A percentile compares a stretch with the other conserved stretches of the same genome.
These are phyloP conservation scores for Galagoides demidoff DNA, from an alignment of 2,797 vertebrate species.

Conservation along the genomic window DNA sequence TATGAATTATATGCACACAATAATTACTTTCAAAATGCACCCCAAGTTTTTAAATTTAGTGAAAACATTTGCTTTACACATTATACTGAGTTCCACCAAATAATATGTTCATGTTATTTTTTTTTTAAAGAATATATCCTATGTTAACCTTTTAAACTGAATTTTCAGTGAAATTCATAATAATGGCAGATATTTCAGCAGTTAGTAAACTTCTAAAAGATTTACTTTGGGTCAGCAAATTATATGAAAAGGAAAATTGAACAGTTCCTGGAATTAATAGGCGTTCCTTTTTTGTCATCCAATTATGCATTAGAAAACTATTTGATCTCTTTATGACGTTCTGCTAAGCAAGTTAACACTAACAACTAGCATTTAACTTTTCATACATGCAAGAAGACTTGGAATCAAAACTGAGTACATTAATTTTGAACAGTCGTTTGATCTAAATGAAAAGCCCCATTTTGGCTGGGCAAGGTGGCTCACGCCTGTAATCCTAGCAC, in stretches of 20 bases:
- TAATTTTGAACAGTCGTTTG: conserved; percentile 34
- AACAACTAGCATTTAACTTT: neutral
- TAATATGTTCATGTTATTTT: neutral
- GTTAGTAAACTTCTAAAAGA: neutral
- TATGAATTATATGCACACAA: no score
- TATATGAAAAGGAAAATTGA: neutral
- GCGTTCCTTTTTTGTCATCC: neutral
- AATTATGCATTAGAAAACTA: neutral
- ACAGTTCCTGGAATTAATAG: neutral
- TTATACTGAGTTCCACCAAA: neutral
- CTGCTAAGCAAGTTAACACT: neutral
- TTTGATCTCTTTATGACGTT: neutral
- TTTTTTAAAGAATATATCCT: neutral
- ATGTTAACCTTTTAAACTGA: neutral
- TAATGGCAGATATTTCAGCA: neutral
- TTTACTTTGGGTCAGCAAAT: neutral
- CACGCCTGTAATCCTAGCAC: no score
- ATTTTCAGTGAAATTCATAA: neutral
- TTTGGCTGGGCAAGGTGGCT: neutral
- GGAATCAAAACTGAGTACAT: conserved; percentile 2
- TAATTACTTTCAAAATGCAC: neutral
- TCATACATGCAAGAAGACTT: neutral
- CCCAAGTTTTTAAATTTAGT: neutral
- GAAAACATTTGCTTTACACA: neutral
- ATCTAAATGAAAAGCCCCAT: conserved; percentile 25